phyloP scores from a whole-genome alignment of 2,888 invertebrate species.

The Poecilobothrus nobilitatus region DNA sequence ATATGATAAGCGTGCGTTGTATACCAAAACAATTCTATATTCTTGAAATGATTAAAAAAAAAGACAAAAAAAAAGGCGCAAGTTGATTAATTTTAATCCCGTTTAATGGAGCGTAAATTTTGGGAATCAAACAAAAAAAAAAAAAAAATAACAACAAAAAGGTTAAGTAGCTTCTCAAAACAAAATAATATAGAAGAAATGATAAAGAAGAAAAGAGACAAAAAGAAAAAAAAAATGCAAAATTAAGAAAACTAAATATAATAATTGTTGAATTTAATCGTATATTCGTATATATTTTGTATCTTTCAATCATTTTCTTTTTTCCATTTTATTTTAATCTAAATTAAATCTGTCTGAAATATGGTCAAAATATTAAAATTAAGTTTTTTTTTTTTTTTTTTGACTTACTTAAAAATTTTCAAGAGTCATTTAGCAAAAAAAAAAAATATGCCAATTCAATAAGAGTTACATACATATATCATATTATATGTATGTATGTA shows the following conservation, averaged over 20 bases:
- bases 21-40: not conserved
- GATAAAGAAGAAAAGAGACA: no score
- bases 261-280: no score
- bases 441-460: not conserved
- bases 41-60: not conserved
- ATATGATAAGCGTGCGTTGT: not conserved
- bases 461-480: not conserved
- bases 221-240: no score
- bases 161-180: no score
- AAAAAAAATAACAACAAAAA: no score
- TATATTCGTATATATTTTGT: no score
- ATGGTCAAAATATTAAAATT: no score
- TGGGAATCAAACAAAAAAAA: not conserved
- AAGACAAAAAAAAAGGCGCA: not conserved
- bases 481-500: no score
- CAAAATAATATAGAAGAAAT: no score
- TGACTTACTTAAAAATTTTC: not conserved
- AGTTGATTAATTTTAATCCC: not conserved
- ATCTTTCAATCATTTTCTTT: no score
- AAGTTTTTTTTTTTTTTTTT: not conserved
- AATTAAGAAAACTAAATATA: no score
- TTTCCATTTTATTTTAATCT: not conserved
- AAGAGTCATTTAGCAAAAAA: not conserved
- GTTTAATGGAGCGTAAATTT: conserved; percentile 6
- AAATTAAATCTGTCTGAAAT: not conserved